These are phyloP conservation scores for Henricia sp. DNA, from an alignment of 53 echinoderm and acorn worm species.

Conservation along the genomic window DNA sequence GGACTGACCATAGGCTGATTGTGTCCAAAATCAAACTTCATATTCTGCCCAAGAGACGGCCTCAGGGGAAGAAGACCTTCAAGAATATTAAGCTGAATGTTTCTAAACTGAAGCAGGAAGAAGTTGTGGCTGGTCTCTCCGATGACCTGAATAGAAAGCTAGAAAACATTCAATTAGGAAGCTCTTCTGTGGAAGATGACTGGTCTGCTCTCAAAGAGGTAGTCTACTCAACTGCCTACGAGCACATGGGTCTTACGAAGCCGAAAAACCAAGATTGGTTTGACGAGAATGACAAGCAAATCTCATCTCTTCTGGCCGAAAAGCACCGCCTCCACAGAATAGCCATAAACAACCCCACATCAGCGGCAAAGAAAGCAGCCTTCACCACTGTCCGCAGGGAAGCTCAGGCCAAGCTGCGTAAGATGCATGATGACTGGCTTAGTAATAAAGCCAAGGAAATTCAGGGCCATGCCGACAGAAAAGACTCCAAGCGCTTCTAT, in stretches of 20 bases:
- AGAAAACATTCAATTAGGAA: neutral
- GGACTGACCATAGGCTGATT: constrained; percentile 19
- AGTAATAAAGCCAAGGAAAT: neutral
- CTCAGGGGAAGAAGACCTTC: constrained; percentile 19
- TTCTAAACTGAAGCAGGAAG: neutral
- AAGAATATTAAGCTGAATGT: neutral
- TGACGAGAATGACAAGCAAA: neutral
- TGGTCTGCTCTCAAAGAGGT: neutral
- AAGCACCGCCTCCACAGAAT: neutral
- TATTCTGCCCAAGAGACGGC: constrained; percentile 20
- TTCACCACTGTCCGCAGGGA: neutral
- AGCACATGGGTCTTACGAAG: neutral
- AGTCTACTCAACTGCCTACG: neutral
- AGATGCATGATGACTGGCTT: constrained; percentile 20
- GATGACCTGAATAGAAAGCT: neutral
- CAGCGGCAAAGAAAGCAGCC: neutral
- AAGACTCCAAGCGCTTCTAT: neutral
- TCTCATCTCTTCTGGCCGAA: neutral
- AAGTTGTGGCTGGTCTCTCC: neutral
- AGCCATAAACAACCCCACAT: neutral
- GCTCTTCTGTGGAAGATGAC: neutral
- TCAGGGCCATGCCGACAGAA: neutral
- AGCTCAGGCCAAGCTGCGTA: neutral
- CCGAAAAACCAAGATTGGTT: constrained; percentile 17
- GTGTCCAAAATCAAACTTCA: constrained; percentile 15